Evolutionary conservation across 2,113 vertebrate species (phyloP).

Genomic region (Tupaia tana): DNA sequence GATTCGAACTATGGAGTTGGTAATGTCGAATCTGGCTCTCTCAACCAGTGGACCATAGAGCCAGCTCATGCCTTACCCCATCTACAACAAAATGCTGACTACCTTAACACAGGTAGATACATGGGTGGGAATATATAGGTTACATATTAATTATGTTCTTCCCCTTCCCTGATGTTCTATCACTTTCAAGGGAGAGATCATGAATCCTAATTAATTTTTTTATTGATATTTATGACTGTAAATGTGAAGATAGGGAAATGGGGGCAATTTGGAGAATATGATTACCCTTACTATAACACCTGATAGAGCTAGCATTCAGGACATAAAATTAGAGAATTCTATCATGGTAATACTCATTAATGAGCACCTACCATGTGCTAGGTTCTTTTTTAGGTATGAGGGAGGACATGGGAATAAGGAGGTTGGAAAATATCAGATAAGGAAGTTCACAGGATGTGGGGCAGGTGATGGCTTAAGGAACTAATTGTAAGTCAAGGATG

Average conservation of each 20-base stretch:
- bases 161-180: background rate
- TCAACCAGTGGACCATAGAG: too few species aligned
- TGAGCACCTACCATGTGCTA: background rate
- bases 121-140: background rate
- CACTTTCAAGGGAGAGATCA: background rate
- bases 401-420: background rate
- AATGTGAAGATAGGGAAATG: background rate
- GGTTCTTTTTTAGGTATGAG: background rate
- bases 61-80: background rate
- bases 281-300: background rate
- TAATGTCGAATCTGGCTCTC: too few species aligned
- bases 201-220: background rate
- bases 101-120: background rate
- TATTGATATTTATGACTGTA: background rate
- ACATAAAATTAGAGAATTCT: constrained; percentile 29
- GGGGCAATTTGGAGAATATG: background rate
- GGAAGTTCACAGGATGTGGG: background rate
- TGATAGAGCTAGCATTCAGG: background rate
- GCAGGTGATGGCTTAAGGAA: constrained; percentile 14
- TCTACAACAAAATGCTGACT: background rate
- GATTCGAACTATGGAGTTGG: too few species aligned
- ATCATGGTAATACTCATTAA: background rate
- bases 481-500: background rate
- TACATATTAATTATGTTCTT: background rate
- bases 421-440: background rate